These are phyloP conservation scores for Gadus chalcogrammus DNA, from an alignment of 2,113 vertebrate species.

Conservation along the genomic window DNA sequence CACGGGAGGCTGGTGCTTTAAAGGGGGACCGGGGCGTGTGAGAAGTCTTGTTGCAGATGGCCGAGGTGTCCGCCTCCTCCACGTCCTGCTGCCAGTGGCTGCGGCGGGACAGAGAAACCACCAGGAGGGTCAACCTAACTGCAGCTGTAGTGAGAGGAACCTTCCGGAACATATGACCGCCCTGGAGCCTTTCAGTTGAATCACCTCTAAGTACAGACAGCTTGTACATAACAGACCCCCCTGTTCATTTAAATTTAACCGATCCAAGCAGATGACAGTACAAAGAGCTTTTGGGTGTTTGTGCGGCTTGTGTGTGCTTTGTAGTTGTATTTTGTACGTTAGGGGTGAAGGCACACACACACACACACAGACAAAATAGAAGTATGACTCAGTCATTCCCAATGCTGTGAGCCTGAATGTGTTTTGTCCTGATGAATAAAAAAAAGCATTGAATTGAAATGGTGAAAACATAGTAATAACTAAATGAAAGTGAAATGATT, in stretches of 20 bases:
- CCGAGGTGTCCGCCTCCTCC: slow-evolving; percentile 72
- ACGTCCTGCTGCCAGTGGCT: slow-evolving; percentile 89
- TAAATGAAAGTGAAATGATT: too few species aligned
- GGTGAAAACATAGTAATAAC: too few species aligned
- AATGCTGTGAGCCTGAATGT: too few species aligned
- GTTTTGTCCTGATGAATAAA: too few species aligned
- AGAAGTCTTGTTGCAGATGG: slow-evolving; percentile 62
- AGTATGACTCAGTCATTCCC: too few species aligned
- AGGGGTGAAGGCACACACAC: neutral
- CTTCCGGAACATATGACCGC: slow-evolving; percentile 7
- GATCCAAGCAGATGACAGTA: neutral
- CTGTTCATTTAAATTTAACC: neutral
- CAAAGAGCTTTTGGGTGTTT: neutral
- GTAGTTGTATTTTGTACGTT: neutral
- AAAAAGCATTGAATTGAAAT: too few species aligned
- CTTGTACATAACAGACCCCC: too few species aligned
- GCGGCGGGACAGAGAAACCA: slow-evolving; percentile 33
- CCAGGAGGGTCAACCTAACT: slow-evolving; percentile 25
- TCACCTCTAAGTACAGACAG: neutral
- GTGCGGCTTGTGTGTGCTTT: neutral
- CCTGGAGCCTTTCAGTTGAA: slow-evolving; percentile 24
- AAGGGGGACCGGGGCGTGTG: slow-evolving; percentile 36
- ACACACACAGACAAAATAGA: neutral
- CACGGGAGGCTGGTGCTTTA: slow-evolving; percentile 63
- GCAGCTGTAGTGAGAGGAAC: slow-evolving; percentile 30